Conservation (phyloP, 2,113 vertebrate genomes). For the Bostrychus sinensis region DNA sequence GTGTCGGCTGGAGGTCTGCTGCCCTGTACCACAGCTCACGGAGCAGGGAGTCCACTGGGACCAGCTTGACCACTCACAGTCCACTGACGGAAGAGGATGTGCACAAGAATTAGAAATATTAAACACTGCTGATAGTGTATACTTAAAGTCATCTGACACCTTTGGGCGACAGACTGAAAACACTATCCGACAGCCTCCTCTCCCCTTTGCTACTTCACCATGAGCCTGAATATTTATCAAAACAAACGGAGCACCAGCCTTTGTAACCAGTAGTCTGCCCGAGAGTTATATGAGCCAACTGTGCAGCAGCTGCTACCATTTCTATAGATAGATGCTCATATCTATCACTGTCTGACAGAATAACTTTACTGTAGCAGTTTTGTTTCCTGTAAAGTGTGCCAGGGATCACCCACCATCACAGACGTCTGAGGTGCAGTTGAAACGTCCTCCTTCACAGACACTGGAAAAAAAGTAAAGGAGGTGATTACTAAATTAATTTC, state of each 20-base stretch:
- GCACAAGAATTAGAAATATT: background rate
- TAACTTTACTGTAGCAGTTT: constrained; percentile 1
- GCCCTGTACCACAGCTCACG: constrained; percentile 75
- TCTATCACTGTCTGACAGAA: constrained; percentile 5
- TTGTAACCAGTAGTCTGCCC: constrained; percentile 5
- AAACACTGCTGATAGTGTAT: background rate
- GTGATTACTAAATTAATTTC: background rate
- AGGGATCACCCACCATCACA: constrained; percentile 81
- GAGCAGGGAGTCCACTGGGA: constrained; percentile 80
- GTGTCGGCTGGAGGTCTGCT: constrained; percentile 65
- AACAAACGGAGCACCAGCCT: constrained; percentile 23
- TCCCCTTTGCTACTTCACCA: background rate
- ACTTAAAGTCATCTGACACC: too few relatives aligned
- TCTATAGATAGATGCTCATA: constrained; percentile 35
- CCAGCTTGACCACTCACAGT: constrained; percentile 83
- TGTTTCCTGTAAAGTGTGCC: background rate
- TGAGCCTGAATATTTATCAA: background rate
- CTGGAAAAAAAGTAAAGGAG: constrained; percentile 60
- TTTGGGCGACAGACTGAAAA: too few relatives aligned
- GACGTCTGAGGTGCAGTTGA: constrained; percentile 77
- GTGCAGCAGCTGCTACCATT: constrained; percentile 41
- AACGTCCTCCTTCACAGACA: constrained; percentile 77
- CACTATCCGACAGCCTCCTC: too few relatives aligned
- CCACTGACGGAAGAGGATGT: constrained; percentile 50
- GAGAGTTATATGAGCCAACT: constrained; percentile 39